A percentile compares a stretch with the other conserved stretches of the same genome.
These are phyloP conservation scores for Poeciliopsis infans DNA, from an alignment of 2,797 vertebrate genomes.

Conservation along the genomic window DNA sequence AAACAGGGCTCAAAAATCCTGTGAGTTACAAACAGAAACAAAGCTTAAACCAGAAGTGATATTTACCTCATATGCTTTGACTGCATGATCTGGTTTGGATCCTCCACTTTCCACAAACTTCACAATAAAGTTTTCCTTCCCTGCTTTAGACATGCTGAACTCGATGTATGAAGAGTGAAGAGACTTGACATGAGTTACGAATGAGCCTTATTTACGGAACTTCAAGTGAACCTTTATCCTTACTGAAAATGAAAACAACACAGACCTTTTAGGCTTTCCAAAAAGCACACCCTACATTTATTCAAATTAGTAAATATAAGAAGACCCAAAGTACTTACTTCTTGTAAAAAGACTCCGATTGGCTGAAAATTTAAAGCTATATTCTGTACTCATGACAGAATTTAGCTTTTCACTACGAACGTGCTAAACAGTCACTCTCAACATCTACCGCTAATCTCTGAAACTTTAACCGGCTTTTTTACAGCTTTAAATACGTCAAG, in stretches of 20 bases:
- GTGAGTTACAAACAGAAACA: not conserved
- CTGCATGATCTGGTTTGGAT: conserved; percentile 81
- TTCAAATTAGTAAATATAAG: not conserved
- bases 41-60: not conserved
- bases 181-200: not conserved
- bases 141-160: conserved; percentile 83
- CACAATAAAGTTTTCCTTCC: conserved; percentile 85
- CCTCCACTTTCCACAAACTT: conserved; percentile 88
- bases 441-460: not conserved
- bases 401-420: not conserved
- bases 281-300: not conserved
- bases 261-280: not conserved
- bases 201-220: not conserved
- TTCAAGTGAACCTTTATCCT: not conserved
- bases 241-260: not conserved
- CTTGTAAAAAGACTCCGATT: not conserved
- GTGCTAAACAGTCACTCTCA: not conserved
- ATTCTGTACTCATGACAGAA: not conserved
- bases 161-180: not conserved
- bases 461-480: not conserved
- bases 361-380: not conserved
- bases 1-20: not conserved
- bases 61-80: conserved; percentile 90
- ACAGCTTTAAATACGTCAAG: not conserved
- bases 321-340: conserved; percentile 11